Percentiles rank a stretch among this genome's conserved stretches.
Conservation (phyloP, 2,797 vertebrate species). For the Ctenosaura bakeri region DNA sequence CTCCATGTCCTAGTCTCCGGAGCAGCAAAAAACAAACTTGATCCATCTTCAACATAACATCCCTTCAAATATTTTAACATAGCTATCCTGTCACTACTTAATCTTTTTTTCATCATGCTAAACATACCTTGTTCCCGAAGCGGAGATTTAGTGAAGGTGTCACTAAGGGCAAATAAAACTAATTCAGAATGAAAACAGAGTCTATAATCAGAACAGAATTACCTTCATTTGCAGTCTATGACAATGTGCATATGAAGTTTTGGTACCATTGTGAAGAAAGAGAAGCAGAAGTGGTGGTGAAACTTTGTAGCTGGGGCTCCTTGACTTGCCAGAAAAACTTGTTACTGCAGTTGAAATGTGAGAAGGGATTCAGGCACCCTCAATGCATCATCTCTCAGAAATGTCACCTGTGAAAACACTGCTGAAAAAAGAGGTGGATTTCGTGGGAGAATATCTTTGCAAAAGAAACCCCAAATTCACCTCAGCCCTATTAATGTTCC, state of each 20-base stretch:
- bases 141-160: not conserved
- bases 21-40: too few species aligned
- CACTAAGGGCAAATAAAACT: not conserved
- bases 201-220: not conserved
- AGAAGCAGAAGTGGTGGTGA: not conserved
- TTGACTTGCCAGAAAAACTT: not conserved
- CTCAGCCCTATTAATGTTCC: constrained; percentile 35
- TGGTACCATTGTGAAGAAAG: not conserved
- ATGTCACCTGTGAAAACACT: not conserved
- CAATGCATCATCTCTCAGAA: not conserved
- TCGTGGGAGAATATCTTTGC: not conserved
- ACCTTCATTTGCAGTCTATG: not conserved
- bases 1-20: too few species aligned
- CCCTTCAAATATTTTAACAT: too few species aligned
- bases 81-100: too few species aligned
- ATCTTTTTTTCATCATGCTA: too few species aligned
- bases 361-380: not conserved
- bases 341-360: not conserved
- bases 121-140: too few species aligned
- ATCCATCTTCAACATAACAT: too few species aligned
- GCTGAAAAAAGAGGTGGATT: not conserved
- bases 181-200: not conserved
- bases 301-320: not conserved
- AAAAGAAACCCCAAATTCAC: constrained; percentile 6
- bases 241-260: too few species aligned